Conservation (phyloP, 2,797 vertebrate genomes). For the Cossypha dichroa region DNA sequence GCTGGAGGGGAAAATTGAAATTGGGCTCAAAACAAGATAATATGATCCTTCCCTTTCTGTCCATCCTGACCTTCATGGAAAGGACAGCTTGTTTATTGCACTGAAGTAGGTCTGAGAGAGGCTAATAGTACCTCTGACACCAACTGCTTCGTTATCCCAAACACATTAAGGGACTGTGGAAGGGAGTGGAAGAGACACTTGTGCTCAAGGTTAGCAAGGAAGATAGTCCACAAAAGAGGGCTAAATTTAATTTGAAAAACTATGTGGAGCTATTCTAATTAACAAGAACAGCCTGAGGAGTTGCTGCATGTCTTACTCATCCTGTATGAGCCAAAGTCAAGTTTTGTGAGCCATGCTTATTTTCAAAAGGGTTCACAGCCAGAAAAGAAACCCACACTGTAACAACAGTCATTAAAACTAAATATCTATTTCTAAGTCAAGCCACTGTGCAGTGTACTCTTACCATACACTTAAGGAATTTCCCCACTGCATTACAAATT, state of each 20-base stretch:
- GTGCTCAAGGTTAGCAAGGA: neutral
- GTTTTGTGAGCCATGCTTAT: slow-evolving; percentile 8
- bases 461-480: neutral
- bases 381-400: neutral
- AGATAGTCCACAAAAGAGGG: neutral
- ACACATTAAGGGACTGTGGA: neutral
- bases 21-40: neutral
- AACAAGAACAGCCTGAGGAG: neutral
- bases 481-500: neutral
- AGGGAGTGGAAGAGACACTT: neutral
- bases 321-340: neutral
- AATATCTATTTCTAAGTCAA: slow-evolving; percentile 31
- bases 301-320: neutral
- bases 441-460: neutral
- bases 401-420: neutral
- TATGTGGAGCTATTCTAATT: neutral
- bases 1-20: neutral
- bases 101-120: neutral
- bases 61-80: neutral
- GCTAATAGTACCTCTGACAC: neutral
- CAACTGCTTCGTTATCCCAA: neutral
- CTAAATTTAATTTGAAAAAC: neutral
- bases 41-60: neutral
- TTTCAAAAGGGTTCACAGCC: slow-evolving; percentile 12
- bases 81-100: slow-evolving; percentile 33